Conservation (phyloP, 2,888 invertebrate species). For the Xanthorhoe spadicearia region DNA sequence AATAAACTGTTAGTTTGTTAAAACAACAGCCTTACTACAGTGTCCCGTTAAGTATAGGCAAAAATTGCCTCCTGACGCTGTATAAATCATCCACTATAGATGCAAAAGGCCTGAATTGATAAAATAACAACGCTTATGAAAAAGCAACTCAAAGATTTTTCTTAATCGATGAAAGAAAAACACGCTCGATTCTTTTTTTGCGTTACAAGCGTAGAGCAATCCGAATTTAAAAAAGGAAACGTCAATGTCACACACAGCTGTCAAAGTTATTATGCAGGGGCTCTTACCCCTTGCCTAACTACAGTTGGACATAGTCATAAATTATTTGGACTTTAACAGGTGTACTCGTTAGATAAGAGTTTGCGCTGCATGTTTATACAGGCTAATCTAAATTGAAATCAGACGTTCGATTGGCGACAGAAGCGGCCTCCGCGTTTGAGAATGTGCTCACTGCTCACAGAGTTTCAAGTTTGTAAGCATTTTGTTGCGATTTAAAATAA, state of each 20-base stretch:
- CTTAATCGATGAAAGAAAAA: too few relatives aligned
- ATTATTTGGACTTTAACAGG: conserved; percentile 81
- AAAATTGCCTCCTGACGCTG: too few relatives aligned
- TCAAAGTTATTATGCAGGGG: conserved; percentile 2
- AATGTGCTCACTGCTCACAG: conserved; percentile 53
- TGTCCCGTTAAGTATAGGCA: too few relatives aligned
- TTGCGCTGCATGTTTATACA: conserved; percentile 77
- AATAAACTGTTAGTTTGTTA: too few relatives aligned
- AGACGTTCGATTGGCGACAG: conserved; percentile 82
- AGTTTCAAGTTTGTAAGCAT: conserved; percentile 29
- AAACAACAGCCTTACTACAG: too few relatives aligned
- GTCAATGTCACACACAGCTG: conserved; percentile 8
- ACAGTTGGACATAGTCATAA: conserved; percentile 68
- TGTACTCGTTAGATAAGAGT: conserved; percentile 82
- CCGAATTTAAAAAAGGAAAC: not conserved
- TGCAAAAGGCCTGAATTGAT: too few relatives aligned
- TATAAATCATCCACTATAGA: too few relatives aligned
- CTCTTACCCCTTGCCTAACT: conserved; percentile 31
- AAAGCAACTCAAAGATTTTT: too few relatives aligned
- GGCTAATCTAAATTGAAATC: conserved; percentile 83
- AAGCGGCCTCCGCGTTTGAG: conserved; percentile 60
- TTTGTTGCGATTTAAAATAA: conserved; percentile 3
- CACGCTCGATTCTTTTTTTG: too few relatives aligned
- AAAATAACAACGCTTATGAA: too few relatives aligned
- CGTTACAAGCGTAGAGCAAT: not conserved